Evolutionary conservation across 1,140 invertebrate genomes (phyloP), one percentile per base, ranked within the genome.

Genomic region (Eriosoma lanigerum): DNA sequence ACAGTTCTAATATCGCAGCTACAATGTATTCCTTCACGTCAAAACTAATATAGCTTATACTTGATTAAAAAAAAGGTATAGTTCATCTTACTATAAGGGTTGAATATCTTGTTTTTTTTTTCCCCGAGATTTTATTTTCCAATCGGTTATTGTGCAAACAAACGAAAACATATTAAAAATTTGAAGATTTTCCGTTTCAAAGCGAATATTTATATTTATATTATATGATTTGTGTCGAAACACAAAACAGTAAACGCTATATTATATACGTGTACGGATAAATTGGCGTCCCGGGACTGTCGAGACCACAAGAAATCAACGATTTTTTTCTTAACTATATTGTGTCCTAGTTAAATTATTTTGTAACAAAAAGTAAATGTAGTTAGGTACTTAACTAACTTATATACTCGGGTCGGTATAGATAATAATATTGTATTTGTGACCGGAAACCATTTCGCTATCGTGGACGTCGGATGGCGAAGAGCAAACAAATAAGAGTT

Each of bases 361-460:
- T 32, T 19, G 60, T 32, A 32, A 32, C 29, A 62, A 38, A 62
- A 24, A 62, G 60, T n/a, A 19, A 32, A 32, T 62, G 26, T 19
- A 29, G 60, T 32, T 32, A 19, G 26, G 60, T 32, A 32, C 9
- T 13, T 62, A 29, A 9, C 9, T 13, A 17, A 8, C 24, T 29
- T 26, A 60, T 60, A 26, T 26, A 29, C 19, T 38, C 32, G 17
- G 13, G 13, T 32, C 9, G 24, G 24, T 32, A 19, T n/a, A 19
- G 26, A 12, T 9, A 29, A n/a, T n/a, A n/a, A n/a, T n/a, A n/a
- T n/a, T 62, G 17, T 62, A 8, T 32, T 17, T 19, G 29, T 32
- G 26, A 32, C 60, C 60, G 60, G 60, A 62, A 62, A 32, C 26
- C 60, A 32, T 62, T 62, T 62, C 26, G 17, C 15, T 19, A 60